These are phyloP conservation scores for Caenorhabditis inopinata DNA, from an alignment of 1,140 invertebrate genomes.

Conservation along the genomic window DNA sequence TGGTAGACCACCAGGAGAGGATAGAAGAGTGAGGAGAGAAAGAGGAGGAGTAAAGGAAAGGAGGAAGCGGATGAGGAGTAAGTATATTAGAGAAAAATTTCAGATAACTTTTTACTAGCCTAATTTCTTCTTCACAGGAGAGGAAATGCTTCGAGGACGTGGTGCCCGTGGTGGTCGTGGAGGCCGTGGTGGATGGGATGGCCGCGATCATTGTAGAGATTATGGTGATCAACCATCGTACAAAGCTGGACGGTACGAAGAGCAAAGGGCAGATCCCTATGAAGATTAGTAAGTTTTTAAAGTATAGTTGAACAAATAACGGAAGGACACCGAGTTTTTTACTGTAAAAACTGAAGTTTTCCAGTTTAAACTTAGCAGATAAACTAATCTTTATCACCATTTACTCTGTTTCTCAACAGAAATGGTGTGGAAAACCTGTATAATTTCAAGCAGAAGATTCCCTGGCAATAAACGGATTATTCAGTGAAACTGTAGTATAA, in stretches of 20 bases:
- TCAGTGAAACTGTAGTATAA: too few species aligned
- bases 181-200: not conserved
- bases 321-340: too few species aligned
- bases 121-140: not conserved
- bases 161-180: not conserved
- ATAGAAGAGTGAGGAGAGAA: not conserved
- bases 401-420: too few species aligned
- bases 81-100: not conserved
- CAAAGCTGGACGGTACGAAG: not conserved
- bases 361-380: too few species aligned
- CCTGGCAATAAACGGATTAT: too few species aligned
- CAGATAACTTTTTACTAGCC: not conserved
- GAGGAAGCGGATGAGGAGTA: not conserved
- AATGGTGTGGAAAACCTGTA: too few species aligned
- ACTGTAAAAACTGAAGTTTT: too few species aligned
- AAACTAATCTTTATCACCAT: too few species aligned
- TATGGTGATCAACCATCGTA: too few species aligned
- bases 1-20: not conserved
- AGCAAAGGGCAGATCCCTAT: too few species aligned
- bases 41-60: constrained; percentile 10
- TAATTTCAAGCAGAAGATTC: too few species aligned
- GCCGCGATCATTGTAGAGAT: not conserved
- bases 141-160: not conserved
- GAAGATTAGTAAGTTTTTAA: constrained; percentile 5
- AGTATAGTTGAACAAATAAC: too few species aligned